Percentiles rank a stretch among this genome's conserved stretches.
Conservation (phyloP, 2,797 vertebrate species). For the Amphiprion clarkii region DNA sequence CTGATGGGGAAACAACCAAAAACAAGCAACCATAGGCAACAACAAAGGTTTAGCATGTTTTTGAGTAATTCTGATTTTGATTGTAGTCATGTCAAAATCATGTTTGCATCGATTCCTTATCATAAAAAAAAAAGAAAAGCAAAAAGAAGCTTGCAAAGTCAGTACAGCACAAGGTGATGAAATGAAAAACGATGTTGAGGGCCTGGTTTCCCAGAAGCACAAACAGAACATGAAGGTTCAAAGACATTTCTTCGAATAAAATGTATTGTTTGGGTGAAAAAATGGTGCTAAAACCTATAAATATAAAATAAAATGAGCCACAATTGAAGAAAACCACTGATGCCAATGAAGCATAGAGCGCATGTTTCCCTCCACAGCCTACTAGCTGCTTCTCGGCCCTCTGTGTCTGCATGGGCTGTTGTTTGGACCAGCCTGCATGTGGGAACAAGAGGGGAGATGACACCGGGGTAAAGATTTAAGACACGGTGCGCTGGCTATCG, state of each 20-base stretch:
- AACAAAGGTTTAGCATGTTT: no score
- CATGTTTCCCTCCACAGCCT: conserved; percentile 34
- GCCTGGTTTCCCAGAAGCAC: not conserved
- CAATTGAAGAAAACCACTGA: conserved; percentile 29
- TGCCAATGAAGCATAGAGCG: conserved; percentile 55
- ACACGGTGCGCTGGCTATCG: conserved; percentile 70
- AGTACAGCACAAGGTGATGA: not conserved
- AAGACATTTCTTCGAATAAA: not conserved
- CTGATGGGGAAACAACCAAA: no score
- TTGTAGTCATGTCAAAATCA: not conserved
- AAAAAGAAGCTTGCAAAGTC: not conserved
- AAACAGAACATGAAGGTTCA: not conserved
- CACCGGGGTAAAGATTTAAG: conserved; percentile 71
- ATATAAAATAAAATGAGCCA: conserved; percentile 31
- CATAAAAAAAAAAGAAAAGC: not conserved
- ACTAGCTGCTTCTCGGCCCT: conserved; percentile 41
- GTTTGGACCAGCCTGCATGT: conserved; percentile 44
- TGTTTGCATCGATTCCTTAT: not conserved
- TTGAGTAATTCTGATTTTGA: not conserved
- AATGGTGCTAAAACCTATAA: conserved; percentile 18
- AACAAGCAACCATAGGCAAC: no score
- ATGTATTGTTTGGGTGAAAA: not conserved
- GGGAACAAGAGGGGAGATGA: conserved; percentile 69
- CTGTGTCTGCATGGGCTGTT: conserved; percentile 43
- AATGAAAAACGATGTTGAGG: not conserved